Conservation (phyloP, 2,888 invertebrate genomes). For the Baccha elongata region DNA sequence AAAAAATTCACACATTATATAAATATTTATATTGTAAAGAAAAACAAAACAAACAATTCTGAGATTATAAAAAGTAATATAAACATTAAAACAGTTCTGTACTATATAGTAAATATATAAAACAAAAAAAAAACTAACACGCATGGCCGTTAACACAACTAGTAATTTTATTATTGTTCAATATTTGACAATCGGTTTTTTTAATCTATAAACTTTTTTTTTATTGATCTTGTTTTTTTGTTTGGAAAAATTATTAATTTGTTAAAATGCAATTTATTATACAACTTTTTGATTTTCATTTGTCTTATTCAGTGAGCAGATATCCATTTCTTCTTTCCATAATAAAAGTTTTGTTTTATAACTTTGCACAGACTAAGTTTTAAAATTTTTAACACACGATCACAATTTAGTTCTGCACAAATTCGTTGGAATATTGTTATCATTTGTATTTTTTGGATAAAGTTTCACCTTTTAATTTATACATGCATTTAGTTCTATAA, state of each 20-base stretch:
- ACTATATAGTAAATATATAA: constrained; percentile 48
- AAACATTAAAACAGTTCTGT: constrained; percentile 50
- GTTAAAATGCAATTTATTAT: constrained; percentile 7
- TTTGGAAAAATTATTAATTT: constrained; percentile 16
- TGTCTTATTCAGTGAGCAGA: constrained; percentile 65
- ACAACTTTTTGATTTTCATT: constrained; percentile 2
- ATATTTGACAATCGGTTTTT: constrained; percentile 18
- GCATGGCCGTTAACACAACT: constrained; percentile 56
- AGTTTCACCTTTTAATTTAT: background rate
- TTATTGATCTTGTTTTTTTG: background rate
- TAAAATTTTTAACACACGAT: no score
- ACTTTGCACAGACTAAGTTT: background rate
- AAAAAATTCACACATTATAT: constrained; percentile 67
- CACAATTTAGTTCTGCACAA: no score
- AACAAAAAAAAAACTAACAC: constrained; percentile 17
- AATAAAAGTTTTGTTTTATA: background rate
- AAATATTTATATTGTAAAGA: constrained; percentile 59
- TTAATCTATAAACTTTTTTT: background rate
- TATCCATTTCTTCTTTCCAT: background rate
- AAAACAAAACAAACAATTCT: constrained; percentile 51
- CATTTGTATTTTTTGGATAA: no score
- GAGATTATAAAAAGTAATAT: constrained; percentile 59
- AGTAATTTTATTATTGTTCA: constrained; percentile 4
- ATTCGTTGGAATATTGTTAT: no score
- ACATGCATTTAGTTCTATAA: background rate